Evolutionary conservation across 92 coral and sea anemone species (phyloP).

Genomic region (Meandrina meandrites): DNA sequence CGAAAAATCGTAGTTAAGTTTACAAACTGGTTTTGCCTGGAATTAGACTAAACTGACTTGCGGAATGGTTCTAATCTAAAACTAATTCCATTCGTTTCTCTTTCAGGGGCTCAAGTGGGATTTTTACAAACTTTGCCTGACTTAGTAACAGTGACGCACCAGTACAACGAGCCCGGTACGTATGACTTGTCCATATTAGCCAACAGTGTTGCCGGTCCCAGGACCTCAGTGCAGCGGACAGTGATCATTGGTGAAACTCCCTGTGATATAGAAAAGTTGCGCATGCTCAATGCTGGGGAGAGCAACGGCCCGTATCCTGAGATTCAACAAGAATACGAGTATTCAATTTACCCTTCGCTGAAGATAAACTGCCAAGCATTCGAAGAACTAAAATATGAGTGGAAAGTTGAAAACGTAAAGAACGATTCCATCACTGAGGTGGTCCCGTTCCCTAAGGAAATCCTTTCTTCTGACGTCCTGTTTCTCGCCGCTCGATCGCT

Average conservation of each 20-base stretch:
- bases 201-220: conserved; percentile 62
- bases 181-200: conserved; percentile 53
- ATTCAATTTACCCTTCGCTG: conserved; percentile 46
- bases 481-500: conserved; percentile 60
- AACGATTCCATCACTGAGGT: conserved; percentile 6
- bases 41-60: too few relatives aligned
- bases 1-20: too few relatives aligned
- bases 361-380: conserved; percentile 38
- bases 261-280: conserved; percentile 61
- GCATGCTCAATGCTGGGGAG: conserved; percentile 64
- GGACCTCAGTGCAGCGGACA: conserved; percentile 28
- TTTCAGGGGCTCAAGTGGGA: conserved; percentile 27
- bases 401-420: conserved; percentile 44
- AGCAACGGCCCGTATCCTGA: conserved; percentile 43
- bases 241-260: conserved; percentile 44
- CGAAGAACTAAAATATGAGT: conserved; percentile 38
- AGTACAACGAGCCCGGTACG: conserved; percentile 39
- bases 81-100: neutral
- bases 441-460: conserved; percentile 8
- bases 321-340: conserved; percentile 70
- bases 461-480: conserved; percentile 41
- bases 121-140: conserved; percentile 38
- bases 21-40: too few relatives aligned
- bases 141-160: conserved; percentile 30
- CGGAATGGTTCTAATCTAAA: neutral